Conservation (phyloP, 1,140 invertebrate genomes). For the Scylla paramamosain region DNA sequence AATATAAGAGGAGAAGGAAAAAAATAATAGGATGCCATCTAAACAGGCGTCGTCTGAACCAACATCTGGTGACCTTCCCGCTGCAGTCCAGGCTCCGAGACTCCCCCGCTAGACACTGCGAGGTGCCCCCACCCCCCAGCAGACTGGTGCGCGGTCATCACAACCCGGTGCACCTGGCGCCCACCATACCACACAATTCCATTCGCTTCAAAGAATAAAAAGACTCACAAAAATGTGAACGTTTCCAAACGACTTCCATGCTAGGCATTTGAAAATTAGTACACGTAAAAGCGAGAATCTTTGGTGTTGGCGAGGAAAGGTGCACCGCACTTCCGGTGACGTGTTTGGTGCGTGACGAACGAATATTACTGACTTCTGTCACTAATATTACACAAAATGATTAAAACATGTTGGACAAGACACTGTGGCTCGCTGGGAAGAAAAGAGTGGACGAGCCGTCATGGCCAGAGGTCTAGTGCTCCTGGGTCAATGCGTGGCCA, state of each 20-base stretch:
- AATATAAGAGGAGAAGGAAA: too few species aligned
- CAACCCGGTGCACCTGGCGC: not conserved
- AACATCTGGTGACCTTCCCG: not conserved
- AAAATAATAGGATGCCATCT: too few species aligned
- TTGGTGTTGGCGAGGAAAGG: not conserved
- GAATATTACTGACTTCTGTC: not conserved
- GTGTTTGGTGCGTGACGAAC: not conserved
- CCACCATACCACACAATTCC: not conserved
- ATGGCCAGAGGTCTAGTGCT: not conserved
- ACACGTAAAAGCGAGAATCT: not conserved
- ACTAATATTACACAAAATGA: not conserved
- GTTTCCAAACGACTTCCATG: not conserved
- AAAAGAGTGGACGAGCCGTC: not conserved
- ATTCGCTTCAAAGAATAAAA: not conserved
- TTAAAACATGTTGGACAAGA: not conserved
- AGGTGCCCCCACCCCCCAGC: too few species aligned
- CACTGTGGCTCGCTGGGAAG: not conserved
- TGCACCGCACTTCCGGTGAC: not conserved
- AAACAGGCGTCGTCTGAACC: not conserved
- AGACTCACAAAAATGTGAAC: not conserved
- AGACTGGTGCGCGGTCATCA: not conserved
- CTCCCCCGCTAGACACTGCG: not conserved
- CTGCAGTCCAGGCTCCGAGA: not conserved
- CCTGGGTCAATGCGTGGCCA: not conserved
- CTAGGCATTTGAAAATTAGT: not conserved